Evolutionary conservation across 2,113 vertebrate species (phyloP).

Genomic region (Clarias gariepinus): DNA sequence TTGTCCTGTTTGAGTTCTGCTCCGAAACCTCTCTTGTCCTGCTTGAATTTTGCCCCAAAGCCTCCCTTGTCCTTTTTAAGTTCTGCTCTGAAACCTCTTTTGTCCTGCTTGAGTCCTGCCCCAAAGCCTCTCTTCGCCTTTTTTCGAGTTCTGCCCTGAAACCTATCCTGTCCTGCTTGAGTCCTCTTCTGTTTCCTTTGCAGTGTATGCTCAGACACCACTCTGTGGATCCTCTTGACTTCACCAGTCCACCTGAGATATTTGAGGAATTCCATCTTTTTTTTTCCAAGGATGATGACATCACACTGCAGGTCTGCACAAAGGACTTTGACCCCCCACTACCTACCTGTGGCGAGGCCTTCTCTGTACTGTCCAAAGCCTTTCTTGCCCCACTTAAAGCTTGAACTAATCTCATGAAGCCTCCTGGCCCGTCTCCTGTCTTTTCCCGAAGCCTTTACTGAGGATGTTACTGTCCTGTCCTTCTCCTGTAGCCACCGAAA

Average conservation of each 20-base stretch:
- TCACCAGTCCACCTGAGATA: not conserved
- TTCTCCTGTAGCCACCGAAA: not conserved
- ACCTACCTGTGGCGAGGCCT: too few relatives aligned
- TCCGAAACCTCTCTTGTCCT: too few relatives aligned
- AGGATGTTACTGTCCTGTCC: not conserved
- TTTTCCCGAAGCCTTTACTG: not conserved
- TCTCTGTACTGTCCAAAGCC: not conserved
- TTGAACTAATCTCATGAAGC: not conserved
- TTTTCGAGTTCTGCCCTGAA: not conserved
- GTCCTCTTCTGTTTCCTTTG: not conserved
- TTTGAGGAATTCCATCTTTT: not conserved
- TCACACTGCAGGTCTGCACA: not conserved
- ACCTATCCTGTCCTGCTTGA: not conserved
- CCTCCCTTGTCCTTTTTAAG: not conserved
- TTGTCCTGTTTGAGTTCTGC: not conserved
- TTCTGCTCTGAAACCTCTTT: not conserved
- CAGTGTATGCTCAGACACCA: not conserved
- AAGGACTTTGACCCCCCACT: not conserved
- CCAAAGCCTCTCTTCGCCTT: not conserved
- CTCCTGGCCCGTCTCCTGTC: not conserved
- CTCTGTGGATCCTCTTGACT: not conserved
- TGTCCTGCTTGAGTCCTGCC: not conserved
- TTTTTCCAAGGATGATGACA: not conserved
- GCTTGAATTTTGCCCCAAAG: not conserved
- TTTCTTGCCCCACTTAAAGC: not conserved